Conservation (phyloP, 2,797 vertebrate genomes). For the Mus spretus region DNA sequence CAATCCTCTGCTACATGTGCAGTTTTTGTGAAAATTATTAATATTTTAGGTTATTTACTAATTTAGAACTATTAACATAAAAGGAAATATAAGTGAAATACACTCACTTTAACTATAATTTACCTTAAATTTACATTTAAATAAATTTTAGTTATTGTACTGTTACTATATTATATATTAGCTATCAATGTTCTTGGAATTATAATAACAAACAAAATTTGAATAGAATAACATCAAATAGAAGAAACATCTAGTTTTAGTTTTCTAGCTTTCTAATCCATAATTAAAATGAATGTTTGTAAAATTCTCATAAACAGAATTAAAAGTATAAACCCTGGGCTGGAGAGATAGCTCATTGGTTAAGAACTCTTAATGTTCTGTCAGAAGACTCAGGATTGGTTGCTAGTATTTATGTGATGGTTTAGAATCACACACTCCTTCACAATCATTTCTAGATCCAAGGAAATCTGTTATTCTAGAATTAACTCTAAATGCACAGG, state of each 20-base stretch:
- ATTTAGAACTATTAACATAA: background rate
- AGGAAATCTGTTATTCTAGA: too few relatives aligned
- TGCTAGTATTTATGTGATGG: background rate
- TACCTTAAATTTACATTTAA: background rate
- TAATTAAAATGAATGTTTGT: background rate
- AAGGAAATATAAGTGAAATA: background rate
- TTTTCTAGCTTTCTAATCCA: background rate
- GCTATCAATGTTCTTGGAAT: background rate
- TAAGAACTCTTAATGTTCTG: background rate
- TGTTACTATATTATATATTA: background rate
- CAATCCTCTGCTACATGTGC: too few relatives aligned
- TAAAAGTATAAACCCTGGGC: background rate
- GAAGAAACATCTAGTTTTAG: background rate
- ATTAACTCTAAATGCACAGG: background rate
- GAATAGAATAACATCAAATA: background rate
- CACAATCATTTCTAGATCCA: background rate
- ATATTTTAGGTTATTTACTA: background rate
- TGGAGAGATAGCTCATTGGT: background rate
- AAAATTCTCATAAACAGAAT: background rate
- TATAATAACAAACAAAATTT: slow-evolving; percentile 2
- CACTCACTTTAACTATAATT: background rate
- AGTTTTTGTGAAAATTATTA: background rate
- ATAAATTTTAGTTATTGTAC: background rate
- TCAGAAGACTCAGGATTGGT: too few relatives aligned
- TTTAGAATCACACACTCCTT: background rate